phyloP scores from a whole-genome alignment of 2,113 vertebrate genomes.

The Brachypodius melanocephalos region DNA sequence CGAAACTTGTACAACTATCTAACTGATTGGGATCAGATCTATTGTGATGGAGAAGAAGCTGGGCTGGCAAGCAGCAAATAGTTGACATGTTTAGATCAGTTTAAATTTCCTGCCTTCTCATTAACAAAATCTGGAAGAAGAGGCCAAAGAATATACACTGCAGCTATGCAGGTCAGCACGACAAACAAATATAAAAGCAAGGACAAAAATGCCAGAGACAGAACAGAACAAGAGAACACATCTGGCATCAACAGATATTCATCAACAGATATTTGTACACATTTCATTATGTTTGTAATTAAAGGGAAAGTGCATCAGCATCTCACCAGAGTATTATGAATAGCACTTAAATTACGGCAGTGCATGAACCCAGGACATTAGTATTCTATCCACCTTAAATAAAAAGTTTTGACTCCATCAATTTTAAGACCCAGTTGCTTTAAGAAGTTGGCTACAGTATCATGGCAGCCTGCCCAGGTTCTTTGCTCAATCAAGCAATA shows the following conservation, averaged over 20 bases:
- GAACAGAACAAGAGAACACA: neutral
- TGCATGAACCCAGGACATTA: slow-evolving; percentile 37
- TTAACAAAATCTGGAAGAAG: neutral
- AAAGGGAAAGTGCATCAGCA: slow-evolving; percentile 10
- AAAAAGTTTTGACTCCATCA: slow-evolving; percentile 67
- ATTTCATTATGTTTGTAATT: slow-evolving; percentile 26
- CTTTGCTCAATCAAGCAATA: slow-evolving; percentile 67
- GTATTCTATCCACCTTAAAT: slow-evolving; percentile 68
- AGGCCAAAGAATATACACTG: neutral
- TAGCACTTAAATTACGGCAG: slow-evolving; percentile 49
- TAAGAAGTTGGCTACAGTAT: slow-evolving; percentile 65
- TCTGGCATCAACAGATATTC: neutral
- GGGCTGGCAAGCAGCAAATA: neutral
- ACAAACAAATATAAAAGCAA: neutral
- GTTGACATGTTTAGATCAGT: neutral
- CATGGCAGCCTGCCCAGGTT: slow-evolving; percentile 68
- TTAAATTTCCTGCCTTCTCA: neutral
- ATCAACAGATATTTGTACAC: neutral
- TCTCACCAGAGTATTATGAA: slow-evolving; percentile 6
- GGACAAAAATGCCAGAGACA: neutral
- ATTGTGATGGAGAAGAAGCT: neutral
- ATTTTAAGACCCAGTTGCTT: slow-evolving; percentile 71
- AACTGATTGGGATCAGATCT: neutral
- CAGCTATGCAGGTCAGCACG: rapidly evolving
- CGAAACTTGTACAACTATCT: neutral